Conservation (phyloP, 2,113 vertebrate genomes). For the Scopus umbretta region DNA sequence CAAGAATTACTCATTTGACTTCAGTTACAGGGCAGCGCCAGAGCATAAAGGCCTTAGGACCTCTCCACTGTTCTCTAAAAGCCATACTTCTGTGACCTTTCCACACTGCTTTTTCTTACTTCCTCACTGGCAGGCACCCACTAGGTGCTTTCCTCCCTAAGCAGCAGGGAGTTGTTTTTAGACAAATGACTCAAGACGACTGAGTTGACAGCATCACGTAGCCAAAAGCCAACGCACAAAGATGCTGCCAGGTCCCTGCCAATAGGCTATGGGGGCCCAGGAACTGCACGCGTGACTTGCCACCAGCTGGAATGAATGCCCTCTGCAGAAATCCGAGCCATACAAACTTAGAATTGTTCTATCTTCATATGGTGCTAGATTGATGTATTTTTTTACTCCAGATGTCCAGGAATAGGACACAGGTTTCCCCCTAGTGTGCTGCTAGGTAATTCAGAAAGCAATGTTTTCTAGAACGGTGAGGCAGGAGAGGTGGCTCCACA, state of each 20-base stretch:
- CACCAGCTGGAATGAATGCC: background rate
- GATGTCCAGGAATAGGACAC: background rate
- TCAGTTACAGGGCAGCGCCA: background rate
- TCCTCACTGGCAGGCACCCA: background rate
- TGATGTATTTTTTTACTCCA: background rate
- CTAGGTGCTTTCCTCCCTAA: background rate
- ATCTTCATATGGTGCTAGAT: background rate
- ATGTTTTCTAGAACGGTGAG: accelerated
- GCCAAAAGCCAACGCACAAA: background rate
- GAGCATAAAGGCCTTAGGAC: background rate
- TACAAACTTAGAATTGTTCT: background rate
- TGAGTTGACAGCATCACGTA: background rate
- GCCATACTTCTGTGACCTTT: background rate
- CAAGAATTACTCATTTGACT: background rate
- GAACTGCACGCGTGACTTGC: background rate
- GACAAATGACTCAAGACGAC: constrained; percentile 26
- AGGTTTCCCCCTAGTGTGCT: background rate
- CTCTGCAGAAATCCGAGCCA: background rate
- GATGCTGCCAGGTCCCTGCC: background rate
- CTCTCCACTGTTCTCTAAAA: background rate
- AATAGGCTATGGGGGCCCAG: background rate
- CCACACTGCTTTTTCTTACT: background rate
- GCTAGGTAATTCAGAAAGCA: background rate
- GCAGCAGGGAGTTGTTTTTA: constrained; percentile 7
- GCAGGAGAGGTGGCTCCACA: background rate